Base-by-base conservation (phyloP, 1,140 invertebrate genomes). In the Euura saliciscinereae region DNA sequence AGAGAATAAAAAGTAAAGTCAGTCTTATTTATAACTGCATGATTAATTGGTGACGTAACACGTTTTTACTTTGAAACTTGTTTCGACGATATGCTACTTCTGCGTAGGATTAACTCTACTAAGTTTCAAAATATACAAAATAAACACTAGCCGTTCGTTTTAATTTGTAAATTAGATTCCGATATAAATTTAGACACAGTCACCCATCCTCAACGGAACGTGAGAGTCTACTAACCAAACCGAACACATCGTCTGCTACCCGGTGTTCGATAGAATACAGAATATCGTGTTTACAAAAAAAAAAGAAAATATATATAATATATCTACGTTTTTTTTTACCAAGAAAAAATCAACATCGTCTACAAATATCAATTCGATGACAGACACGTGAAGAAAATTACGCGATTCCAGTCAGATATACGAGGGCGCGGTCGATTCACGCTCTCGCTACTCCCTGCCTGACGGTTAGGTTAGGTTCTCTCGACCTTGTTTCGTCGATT, bases 401-500 rank as follows among this genome's bases (percentile, higher is more conserved):
- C 51, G 51, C 5, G 51, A 59, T 59, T 59, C 10, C 8, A 11
- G 51, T 59, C 51, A 59, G 51, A 59, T 59, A 6, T 28, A 28
- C 8, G 51, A 59, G 51, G 51, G 51, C 51, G 51, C 51, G 51
- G 51, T 59, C 5, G 6, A 28, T 28, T 28, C 28, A 28, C 28
- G 28, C 28, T 28, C 28, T 28, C 28, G 28, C 28, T 28, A 28
- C 28, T 28, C 28, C 28, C 28, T 28, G 28, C 28, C 28, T 28
- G 28, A 28, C 28, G 28, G 28, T 28, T 28, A 28, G 28, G 28
- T 28, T 28, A 28, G 28, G 28, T 28, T 28, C 28, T 65, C 68
- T 42, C 45, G 43, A 44, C 69, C 44, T 65, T 70, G 11, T 65
- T 69, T 68, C 5, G 42, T 74, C 71, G 10, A 71, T 43, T 65